Evolutionary conservation across 2,888 invertebrate species (phyloP).

Genomic region (Rhyacophila evoluta): DNA sequence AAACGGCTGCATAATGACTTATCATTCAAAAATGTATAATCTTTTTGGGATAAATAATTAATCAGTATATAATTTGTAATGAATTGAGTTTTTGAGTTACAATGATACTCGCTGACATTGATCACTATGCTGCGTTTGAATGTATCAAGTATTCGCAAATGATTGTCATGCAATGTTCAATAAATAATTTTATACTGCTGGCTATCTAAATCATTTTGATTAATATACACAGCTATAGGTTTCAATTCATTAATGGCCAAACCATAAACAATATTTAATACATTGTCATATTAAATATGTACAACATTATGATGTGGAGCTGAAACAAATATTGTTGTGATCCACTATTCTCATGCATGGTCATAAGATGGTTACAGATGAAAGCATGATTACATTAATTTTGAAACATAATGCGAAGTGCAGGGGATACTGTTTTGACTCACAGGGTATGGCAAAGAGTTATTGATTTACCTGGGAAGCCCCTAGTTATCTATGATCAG

Average conservation of each 20-base stretch:
- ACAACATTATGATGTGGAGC: not conserved
- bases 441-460: not conserved
- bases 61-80: no score
- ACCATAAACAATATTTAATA: no score
- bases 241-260: no score
- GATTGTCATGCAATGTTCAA: not conserved
- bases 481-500: conserved; percentile 3
- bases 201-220: not conserved
- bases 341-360: not conserved
- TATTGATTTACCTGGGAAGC: conserved; percentile 15
- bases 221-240: no score
- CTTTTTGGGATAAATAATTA: no score
- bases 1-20: no score
- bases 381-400: not conserved
- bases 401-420: not conserved
- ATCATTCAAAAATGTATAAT: no score
- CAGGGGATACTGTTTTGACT: not conserved
- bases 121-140: no score
- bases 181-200: not conserved
- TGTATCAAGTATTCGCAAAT: no score
- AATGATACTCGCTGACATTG: no score
- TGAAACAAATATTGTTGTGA: not conserved
- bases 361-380: not conserved
- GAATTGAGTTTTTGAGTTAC: no score
- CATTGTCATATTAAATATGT: no score